Base-by-base conservation (phyloP, 2,113 vertebrate species). In the Ammodytes marinus region DNA sequence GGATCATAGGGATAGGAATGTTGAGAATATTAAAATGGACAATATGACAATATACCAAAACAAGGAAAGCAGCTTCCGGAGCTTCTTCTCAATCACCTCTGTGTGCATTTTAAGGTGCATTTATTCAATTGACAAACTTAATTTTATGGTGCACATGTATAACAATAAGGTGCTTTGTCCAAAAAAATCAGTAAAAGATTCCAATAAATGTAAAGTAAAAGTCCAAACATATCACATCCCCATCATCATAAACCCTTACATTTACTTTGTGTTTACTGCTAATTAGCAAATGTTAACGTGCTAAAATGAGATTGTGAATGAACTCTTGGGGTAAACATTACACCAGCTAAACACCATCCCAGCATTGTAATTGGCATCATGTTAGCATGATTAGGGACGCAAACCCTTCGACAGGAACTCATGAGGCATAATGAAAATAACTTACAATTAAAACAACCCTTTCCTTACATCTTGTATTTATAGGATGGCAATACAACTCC, bases 1-100 rank as follows among this genome's bases (percentile, higher is more conserved):
- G 17, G 37, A 69, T 35, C 14, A 78, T 35, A 15, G 4, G 4
- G 14, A 37, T 15, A 42, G 6, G 11, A 50, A 77, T 65, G 65
- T 58, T 79, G n/a, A 12, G 40, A 82, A 15, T 59, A 52, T 50
- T 65, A 42, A 69, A 69, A 43, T 53, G 39, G 54, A n/a, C 14
- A 3, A 60, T 8, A 69, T 27, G 4, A 49, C 27, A 12, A 11
- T 5, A 73, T 55, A 19, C 0, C 17, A 54, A 74, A 67, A 42
- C 9, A n/a, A 8, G 45, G 66, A 65, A 52, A 7, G 6, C n/a
- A 17, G 14, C 39, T 37, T 58, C 12, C 37, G 11, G 39, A 72
- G 39, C 14, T 46, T 54, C 7, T 47, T 27, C n/a, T 19, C 14
- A 6, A 47, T 35, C 8, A 13, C 14, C 40, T 2, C n/a, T 2